Conservation (phyloP, 1,140 invertebrate genomes). For the Cherax quadricarinatus region DNA sequence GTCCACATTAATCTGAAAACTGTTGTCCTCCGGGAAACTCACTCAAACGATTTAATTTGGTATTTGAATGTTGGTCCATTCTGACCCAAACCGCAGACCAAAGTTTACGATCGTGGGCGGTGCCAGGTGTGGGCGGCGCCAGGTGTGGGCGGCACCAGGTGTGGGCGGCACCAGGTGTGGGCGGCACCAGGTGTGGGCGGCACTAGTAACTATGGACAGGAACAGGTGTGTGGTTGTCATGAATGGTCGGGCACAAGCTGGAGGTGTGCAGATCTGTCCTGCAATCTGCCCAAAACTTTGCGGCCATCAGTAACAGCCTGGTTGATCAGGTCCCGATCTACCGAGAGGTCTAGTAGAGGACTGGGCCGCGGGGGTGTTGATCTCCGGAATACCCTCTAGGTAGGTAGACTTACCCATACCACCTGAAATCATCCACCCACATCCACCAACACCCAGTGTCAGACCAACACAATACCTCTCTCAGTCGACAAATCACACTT, state of each 20-base stretch:
- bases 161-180: background rate
- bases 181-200: background rate
- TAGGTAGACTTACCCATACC: no score
- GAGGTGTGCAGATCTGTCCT: no score
- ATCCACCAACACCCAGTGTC: background rate
- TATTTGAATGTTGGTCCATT: slow-evolving; percentile 46
- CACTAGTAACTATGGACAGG: no score
- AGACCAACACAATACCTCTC: background rate
- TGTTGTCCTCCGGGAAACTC: slow-evolving; percentile 11
- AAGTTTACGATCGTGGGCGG: slow-evolving; percentile 41
- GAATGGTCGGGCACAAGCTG: no score
- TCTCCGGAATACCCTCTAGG: no score
- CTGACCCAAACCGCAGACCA: slow-evolving; percentile 24
- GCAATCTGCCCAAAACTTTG: no score
- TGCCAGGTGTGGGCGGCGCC: background rate
- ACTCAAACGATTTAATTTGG: slow-evolving; percentile 44
- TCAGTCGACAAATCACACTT: no score
- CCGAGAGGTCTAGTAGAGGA: no score
- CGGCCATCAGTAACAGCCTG: no score
- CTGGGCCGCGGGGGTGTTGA: no score
- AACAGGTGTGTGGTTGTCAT: no score
- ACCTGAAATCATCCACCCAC: background rate
- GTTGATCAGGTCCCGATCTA: no score
- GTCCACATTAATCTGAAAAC: slow-evolving; percentile 11
- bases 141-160: background rate